Evolutionary conservation across 2,113 vertebrate species (phyloP).

Genomic region (Nematolebias whitei): DNA sequence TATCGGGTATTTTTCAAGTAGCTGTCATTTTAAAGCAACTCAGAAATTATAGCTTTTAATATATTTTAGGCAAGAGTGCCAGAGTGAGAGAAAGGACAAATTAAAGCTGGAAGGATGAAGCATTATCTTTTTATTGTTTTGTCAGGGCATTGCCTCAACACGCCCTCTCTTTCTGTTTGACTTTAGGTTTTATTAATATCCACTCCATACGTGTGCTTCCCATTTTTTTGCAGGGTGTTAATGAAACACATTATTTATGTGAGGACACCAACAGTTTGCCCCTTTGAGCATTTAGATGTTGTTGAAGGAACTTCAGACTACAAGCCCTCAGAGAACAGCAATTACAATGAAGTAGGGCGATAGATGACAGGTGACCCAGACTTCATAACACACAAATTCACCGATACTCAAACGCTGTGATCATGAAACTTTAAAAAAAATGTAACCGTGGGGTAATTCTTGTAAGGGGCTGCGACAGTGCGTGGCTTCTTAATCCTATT

Average conservation of each 20-base stretch:
- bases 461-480: constrained; percentile 14
- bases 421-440: constrained; percentile 21
- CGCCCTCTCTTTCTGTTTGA: constrained; percentile 26
- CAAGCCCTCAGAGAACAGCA: constrained; percentile 52
- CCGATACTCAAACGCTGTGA: constrained; percentile 7
- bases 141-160: constrained; percentile 55
- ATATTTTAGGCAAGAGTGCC: constrained; percentile 37
- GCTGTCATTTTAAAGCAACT: constrained; percentile 22
- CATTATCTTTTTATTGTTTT: constrained; percentile 70
- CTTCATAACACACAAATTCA: constrained; percentile 31
- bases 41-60: constrained; percentile 39
- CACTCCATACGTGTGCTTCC: background rate
- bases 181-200: constrained; percentile 10
- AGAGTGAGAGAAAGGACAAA: constrained; percentile 29
- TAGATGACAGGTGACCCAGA: constrained; percentile 33
- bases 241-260: constrained; percentile 43
- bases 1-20: constrained; percentile 7
- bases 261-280: constrained; percentile 18
- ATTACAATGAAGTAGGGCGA: constrained; percentile 54
- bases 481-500: constrained; percentile 61
- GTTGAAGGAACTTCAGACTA: constrained; percentile 42
- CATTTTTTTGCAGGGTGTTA: constrained; percentile 28
- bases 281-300: constrained; percentile 12
- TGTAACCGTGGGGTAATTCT: constrained; percentile 29
- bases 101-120: constrained; percentile 15